Evolutionary conservation across 1,140 invertebrate genomes (phyloP).

Genomic region (Drosophila arawakana): DNA sequence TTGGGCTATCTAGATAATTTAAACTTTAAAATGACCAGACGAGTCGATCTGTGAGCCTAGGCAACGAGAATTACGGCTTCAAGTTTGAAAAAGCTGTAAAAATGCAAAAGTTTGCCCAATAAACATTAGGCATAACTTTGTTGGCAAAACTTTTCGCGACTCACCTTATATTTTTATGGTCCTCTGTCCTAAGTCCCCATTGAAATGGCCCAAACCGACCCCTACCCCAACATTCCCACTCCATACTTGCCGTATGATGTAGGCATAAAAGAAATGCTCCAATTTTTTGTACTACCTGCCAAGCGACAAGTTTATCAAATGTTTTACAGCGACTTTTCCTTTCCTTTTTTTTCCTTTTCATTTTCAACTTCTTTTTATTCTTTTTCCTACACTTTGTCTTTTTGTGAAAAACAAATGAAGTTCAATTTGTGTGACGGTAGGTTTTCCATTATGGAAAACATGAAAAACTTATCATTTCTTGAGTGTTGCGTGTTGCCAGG

Average conservation of each 20-base stretch:
- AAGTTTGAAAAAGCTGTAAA: constrained; percentile 75
- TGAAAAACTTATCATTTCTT: constrained; percentile 49
- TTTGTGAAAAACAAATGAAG: constrained; percentile 55
- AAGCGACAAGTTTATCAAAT: constrained; percentile 70
- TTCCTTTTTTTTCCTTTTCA: not conserved
- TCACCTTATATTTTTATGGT: constrained; percentile 62
- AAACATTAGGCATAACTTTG: constrained; percentile 81
- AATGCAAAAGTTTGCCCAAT: constrained; percentile 80
- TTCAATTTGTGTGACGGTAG: constrained; percentile 40
- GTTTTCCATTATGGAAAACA: constrained; percentile 45
- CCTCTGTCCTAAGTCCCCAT: constrained; percentile 14
- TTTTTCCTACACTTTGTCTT: not conserved
- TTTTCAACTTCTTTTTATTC: not conserved
- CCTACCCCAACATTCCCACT: not conserved
- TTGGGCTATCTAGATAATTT: constrained; percentile 68
- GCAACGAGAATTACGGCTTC: constrained; percentile 46
- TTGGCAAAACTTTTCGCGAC: constrained; percentile 50
- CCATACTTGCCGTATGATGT: not conserved
- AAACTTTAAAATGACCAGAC: constrained; percentile 76
- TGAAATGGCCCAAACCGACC: constrained; percentile 35
- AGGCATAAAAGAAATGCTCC: constrained; percentile 48
- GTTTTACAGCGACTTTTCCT: constrained; percentile 35
- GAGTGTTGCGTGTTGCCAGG: constrained; percentile 49
- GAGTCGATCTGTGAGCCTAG: constrained; percentile 39
- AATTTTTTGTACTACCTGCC: constrained; percentile 53